Percentiles rank a stretch among this genome's conserved stretches.
phyloP scores from a whole-genome alignment of 2,888 invertebrate genomes.

The Notodonta dromedarius region DNA sequence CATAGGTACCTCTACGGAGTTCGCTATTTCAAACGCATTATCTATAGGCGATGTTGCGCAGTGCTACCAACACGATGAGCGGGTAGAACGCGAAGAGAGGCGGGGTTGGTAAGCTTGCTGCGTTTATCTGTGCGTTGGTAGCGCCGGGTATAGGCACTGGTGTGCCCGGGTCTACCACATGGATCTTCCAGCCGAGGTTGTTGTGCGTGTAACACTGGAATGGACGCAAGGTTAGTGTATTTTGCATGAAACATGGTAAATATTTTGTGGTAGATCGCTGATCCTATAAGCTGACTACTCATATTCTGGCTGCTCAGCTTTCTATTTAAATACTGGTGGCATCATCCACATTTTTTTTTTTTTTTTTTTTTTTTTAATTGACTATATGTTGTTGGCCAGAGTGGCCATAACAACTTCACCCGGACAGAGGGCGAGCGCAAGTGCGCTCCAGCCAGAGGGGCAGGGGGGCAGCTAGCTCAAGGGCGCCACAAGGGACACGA shows the following conservation, averaged over 20 bases:
- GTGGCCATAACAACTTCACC: too few relatives aligned
- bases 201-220: slow-evolving; percentile 96
- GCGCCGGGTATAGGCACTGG: slow-evolving; percentile 62
- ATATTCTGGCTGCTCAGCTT: too few relatives aligned
- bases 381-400: too few relatives aligned
- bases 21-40: slow-evolving; percentile 35
- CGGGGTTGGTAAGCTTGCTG: slow-evolving; percentile 26
- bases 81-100: slow-evolving; percentile 26
- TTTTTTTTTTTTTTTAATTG: too few relatives aligned
- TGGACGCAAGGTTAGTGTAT: not conserved
- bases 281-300: too few relatives aligned
- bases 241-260: not conserved
- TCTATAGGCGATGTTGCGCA: slow-evolving; percentile 46
- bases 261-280: too few relatives aligned
- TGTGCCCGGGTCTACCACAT: slow-evolving; percentile 90
- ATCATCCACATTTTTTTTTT: too few relatives aligned
- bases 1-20: not conserved
- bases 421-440: too few relatives aligned
- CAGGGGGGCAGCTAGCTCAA: too few relatives aligned
- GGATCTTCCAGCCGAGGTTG: slow-evolving; percentile 96
- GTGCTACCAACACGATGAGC: slow-evolving; percentile 43
- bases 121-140: slow-evolving; percentile 47
- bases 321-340: too few relatives aligned
- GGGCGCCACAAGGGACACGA: too few relatives aligned
- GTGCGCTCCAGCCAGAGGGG: too few relatives aligned